These are phyloP conservation scores for Zaprionus lineosus DNA, from an alignment of 2,888 invertebrate genomes.

Conservation along the genomic window DNA sequence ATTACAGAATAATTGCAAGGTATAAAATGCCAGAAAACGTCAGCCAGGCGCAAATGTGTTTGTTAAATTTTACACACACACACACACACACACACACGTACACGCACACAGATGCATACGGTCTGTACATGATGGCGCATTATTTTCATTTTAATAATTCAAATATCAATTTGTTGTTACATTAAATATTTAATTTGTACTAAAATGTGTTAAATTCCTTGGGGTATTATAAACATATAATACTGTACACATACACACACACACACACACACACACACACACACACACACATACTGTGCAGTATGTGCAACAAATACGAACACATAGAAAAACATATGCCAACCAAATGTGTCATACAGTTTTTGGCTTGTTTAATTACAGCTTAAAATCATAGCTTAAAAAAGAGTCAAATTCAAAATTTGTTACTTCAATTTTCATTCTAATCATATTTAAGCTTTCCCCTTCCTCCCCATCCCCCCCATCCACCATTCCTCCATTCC, in stretches of 20 bases:
- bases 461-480: no score
- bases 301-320: no score
- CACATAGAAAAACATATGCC: neutral
- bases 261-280: constrained; percentile 8
- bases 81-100: constrained; percentile 12
- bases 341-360: constrained; percentile 50
- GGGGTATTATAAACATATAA: constrained; percentile 62
- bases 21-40: constrained; percentile 60
- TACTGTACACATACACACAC: constrained; percentile 7
- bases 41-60: constrained; percentile 66
- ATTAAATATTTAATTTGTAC: constrained; percentile 77
- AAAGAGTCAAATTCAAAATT: constrained; percentile 17
- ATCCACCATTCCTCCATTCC: no score
- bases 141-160: constrained; percentile 77
- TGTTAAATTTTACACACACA: constrained; percentile 48
- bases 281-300: constrained; percentile 7
- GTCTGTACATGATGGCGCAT: constrained; percentile 66
- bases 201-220: constrained; percentile 78
- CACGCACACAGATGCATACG: constrained; percentile 19
- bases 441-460: neutral
- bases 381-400: constrained; percentile 72
- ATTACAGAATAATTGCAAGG: no score
- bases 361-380: constrained; percentile 75
- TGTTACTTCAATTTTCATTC: constrained; percentile 8
- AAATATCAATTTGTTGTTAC: constrained; percentile 77